These are phyloP conservation scores for Cerastis rubricosa DNA, from an alignment of 2,888 invertebrate genomes.

Conservation along the genomic window DNA sequence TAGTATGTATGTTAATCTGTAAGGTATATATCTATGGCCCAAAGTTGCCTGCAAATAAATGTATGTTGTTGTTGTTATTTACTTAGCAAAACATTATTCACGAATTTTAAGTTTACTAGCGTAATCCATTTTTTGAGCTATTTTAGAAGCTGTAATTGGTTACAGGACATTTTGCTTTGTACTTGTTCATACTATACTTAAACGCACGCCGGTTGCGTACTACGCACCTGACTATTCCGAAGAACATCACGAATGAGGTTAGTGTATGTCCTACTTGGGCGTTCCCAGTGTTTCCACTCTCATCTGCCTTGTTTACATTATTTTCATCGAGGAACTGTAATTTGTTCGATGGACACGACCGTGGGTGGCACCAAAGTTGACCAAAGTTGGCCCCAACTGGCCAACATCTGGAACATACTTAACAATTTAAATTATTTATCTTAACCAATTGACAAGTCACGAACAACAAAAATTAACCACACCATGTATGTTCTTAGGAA, in stretches of 20 bases:
- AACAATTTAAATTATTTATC: constrained; percentile 59
- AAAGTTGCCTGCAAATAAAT: no score
- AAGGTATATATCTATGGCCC: no score
- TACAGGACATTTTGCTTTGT: background rate
- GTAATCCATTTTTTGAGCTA: no score
- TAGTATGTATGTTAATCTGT: no score
- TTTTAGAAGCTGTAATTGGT: background rate
- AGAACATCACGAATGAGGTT: background rate
- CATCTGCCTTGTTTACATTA: background rate
- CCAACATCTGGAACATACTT: constrained; percentile 20
- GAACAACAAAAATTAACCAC: constrained; percentile 53
- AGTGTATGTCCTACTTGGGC: background rate
- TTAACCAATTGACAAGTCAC: constrained; percentile 63
- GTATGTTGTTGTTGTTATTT: no score
- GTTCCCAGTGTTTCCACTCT: background rate
- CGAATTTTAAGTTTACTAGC: background rate
- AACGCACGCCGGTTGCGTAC: background rate
- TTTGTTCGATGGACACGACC: background rate
- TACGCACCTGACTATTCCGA: background rate
- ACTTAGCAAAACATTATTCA: background rate
- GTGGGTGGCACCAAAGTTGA: constrained; percentile 19
- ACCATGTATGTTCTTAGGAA: constrained; percentile 55
- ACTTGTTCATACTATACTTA: background rate
- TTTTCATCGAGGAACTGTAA: background rate
- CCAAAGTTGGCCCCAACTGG: constrained; percentile 14